Percentiles rank a stretch among this genome's conserved stretches.
phyloP scores from a whole-genome alignment of 2,113 vertebrate genomes.

The Tonatia bakeri region DNA sequence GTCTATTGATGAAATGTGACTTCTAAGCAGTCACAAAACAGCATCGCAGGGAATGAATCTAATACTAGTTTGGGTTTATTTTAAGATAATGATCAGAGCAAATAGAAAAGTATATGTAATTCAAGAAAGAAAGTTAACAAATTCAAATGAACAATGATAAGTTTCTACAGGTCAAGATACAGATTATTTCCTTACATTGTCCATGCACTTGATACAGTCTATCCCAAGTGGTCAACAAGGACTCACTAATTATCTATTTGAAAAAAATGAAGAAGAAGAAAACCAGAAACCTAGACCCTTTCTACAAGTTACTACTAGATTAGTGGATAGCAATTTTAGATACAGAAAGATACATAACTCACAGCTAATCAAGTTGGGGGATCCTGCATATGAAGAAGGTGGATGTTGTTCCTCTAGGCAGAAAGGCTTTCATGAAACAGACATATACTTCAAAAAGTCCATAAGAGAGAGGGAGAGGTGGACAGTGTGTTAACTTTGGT shows the following conservation, averaged over 20 bases:
- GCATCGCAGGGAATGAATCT: neutral
- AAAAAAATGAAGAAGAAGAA: neutral
- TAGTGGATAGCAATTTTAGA: neutral
- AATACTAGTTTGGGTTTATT: neutral
- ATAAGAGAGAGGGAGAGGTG: neutral
- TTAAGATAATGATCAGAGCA: neutral
- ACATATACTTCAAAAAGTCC: neutral
- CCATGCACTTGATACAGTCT: neutral
- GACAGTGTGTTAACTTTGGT: neutral
- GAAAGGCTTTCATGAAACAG: neutral
- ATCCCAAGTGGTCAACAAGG: neutral
- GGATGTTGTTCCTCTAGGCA: neutral
- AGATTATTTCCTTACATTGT: neutral
- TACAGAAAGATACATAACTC: neutral
- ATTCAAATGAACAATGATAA: neutral
- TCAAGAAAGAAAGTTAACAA: conserved; percentile 9
- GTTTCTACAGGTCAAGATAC: neutral
- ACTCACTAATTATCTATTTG: neutral
- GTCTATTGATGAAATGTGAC: neutral
- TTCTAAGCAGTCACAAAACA: neutral
- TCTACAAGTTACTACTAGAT: neutral
- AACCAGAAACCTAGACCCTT: neutral
- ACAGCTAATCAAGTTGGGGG: neutral
- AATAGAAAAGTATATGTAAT: neutral
- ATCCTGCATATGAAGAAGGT: neutral